Base-by-base conservation (phyloP, 2,113 vertebrate species). In the Cygnus buccinator region DNA sequence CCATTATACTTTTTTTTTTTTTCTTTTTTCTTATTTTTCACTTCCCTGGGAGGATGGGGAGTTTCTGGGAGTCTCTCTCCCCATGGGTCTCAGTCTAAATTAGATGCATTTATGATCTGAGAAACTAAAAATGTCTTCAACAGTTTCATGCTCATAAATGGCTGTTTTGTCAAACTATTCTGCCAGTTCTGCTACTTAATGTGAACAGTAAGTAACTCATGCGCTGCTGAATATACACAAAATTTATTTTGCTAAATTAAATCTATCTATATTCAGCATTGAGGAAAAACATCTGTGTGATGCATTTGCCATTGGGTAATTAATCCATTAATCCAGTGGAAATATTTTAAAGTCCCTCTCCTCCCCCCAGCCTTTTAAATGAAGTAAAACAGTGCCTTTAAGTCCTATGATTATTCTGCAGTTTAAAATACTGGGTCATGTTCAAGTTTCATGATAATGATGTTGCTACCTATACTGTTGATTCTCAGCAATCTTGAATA, bases 171-270 rank as follows among this genome's bases (percentile, higher is more conserved):
- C 96, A 96, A 96, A 97, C 91, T 92, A 14, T 21, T 50, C 87
- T 97, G 95, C 97, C 92, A 90, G 87, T 95, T 96, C 57, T 89
- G 93, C 94, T 96, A 77, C 75, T 83, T 94, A 57, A 78, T 31
- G 41, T 81, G 85, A 92, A 91, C 95, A 96, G 87, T 48, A 81
- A 94, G 84, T 92, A 95, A 96, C 96, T 98, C 77, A 93, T 91
- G 89, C 65, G 39, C 79, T 97, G 84, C 91, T 95, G 90, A 97
- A 92, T 74, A 94, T 88, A 78, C 48, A 79, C 43, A 55, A 52
- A 93, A 95, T 95, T 95, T 96, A 91, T 90, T 95, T 96, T 91
- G 92, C 92, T 97, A 93, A 97, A 96, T 97, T 89, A 95, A 96
- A 95, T 95, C 89, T 90, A 93, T 83, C 78, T 89, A 18, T 93